A percentile compares a stretch with the other conserved stretches of the same genome.
phyloP scores from a whole-genome alignment of 1,140 invertebrate species.

The Idris sp. region DNA sequence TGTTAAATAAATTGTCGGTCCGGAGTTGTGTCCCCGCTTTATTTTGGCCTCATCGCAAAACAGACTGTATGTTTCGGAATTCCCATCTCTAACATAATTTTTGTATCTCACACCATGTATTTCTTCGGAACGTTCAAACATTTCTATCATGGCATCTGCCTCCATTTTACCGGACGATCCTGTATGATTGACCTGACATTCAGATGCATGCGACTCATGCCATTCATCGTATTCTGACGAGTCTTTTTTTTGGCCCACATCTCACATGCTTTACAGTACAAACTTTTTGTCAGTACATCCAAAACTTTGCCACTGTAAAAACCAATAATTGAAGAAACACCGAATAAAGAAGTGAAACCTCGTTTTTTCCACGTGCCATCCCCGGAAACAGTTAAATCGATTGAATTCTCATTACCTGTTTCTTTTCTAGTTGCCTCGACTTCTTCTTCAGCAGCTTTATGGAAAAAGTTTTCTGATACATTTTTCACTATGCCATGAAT shows the following conservation, averaged over 20 bases:
- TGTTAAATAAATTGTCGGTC: too few species aligned
- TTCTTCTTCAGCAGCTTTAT: too few species aligned
- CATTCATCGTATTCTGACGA: conserved; percentile 11
- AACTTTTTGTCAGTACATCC: background rate
- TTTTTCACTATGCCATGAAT: conserved; percentile 8
- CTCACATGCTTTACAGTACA: conserved; percentile 2
- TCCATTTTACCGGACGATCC: conserved; percentile 14
- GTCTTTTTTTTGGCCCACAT: background rate
- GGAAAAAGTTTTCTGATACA: too few species aligned
- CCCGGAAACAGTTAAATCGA: conserved; percentile 6
- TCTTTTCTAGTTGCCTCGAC: conserved; percentile 8
- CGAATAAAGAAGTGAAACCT: conserved; percentile 6
- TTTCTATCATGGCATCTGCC: conserved; percentile 12
- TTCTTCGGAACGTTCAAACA: conserved; percentile 5
- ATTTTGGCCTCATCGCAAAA: too few species aligned
- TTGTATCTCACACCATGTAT: background rate
- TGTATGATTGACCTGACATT: conserved; percentile 1
- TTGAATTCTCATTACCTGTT: conserved; percentile 3
- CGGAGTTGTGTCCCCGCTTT: too few species aligned
- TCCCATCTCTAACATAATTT: conserved; percentile 4
- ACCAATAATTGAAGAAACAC: conserved; percentile 7
- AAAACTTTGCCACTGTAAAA: conserved; percentile 2
- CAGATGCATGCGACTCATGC: background rate
- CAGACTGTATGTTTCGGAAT: conserved; percentile 7
- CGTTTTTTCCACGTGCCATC: conserved; percentile 18